Conservation (phyloP, 2,888 invertebrate genomes). For the Plebejus argus region DNA sequence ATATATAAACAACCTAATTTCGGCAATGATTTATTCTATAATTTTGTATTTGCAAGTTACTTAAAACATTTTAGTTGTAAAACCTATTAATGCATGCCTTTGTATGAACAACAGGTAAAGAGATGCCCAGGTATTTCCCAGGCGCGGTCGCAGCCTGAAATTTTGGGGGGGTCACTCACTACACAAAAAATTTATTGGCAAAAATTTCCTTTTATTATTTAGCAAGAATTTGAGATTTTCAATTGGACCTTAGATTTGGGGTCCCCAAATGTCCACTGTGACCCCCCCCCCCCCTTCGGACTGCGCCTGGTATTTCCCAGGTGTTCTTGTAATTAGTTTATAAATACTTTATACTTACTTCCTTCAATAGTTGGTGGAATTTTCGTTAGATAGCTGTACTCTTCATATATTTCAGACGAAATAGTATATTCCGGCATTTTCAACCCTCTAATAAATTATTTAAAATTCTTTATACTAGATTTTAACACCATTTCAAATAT, state of each 20-base stretch:
- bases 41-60: too few species aligned
- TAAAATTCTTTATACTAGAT: neutral
- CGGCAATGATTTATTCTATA: too few species aligned
- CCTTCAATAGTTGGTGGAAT: conserved; percentile 67
- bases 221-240: too few species aligned
- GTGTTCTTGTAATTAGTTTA: neutral
- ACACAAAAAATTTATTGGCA: too few species aligned
- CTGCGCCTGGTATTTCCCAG: neutral
- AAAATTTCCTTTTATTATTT: too few species aligned
- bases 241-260: too few species aligned
- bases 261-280: too few species aligned
- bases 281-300: too few species aligned
- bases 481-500: neutral
- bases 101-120: neutral
- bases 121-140: conserved; percentile 5
- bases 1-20: too few species aligned
- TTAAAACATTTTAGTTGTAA: too few species aligned
- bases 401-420: conserved; percentile 87
- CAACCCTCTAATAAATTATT: neutral
- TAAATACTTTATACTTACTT: conserved; percentile 64
- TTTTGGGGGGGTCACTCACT: too few species aligned
- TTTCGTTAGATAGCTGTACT: conserved; percentile 82
- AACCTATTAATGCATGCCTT: neutral
- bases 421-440: conserved; percentile 82
- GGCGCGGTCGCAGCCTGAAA: too few species aligned